phyloP scores from a whole-genome alignment of 2,797 vertebrate genomes.

The Eulemur mongoz region DNA sequence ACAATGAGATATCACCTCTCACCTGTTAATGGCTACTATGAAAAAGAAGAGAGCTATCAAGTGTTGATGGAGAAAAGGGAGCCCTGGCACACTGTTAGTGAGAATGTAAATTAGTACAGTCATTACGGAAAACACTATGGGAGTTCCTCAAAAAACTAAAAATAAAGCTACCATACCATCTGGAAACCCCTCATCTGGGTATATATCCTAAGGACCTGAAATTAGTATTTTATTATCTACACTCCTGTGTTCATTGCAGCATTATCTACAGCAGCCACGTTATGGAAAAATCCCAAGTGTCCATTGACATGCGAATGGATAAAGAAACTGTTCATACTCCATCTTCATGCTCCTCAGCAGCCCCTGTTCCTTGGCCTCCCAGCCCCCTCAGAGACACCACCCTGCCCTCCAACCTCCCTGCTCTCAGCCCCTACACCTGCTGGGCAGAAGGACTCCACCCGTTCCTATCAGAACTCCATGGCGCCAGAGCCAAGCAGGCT shows the following conservation, averaged over 20 bases:
- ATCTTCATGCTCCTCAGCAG: not conserved
- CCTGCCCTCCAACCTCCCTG: not conserved
- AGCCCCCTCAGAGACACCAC: not conserved
- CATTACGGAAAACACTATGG: not conserved
- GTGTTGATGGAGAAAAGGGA: not conserved
- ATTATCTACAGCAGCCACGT: not conserved
- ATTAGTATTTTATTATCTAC: not conserved
- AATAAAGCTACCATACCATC: not conserved
- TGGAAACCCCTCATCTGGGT: not conserved
- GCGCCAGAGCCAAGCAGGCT: not conserved
- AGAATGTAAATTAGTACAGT: not conserved
- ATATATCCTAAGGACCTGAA: not conserved
- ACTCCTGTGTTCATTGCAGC: not conserved
- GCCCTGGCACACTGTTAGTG: not conserved
- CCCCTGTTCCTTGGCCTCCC: not conserved
- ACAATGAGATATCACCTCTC: not conserved
- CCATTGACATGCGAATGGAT: not conserved
- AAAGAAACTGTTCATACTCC: not conserved
- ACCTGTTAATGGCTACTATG: not conserved
- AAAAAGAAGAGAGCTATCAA: not conserved
- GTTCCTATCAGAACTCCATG: rapidly evolving
- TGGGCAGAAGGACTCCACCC: not conserved
- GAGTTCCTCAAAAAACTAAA: not conserved
- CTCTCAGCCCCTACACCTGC: not conserved
- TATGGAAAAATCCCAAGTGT: not conserved